phyloP scores from a whole-genome alignment of 2,113 vertebrate species.

The Corydoras maculifer region DNA sequence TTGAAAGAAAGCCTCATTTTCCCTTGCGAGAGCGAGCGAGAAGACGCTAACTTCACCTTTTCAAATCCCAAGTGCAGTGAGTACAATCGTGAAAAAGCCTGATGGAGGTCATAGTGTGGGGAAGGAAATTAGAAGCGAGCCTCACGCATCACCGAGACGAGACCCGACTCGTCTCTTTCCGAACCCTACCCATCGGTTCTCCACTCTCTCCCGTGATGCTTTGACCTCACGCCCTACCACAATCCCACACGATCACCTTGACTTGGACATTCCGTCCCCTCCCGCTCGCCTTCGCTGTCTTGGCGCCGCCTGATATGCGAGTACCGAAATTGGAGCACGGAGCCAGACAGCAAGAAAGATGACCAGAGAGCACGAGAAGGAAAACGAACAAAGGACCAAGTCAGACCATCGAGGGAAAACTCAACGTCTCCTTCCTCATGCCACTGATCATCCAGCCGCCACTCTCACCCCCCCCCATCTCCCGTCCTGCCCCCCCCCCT shows the following conservation, averaged over 20 bases:
- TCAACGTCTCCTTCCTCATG: constrained; percentile 28
- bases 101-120: constrained; percentile 45
- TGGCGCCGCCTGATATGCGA: no score
- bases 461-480: not conserved
- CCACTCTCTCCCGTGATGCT: constrained; percentile 1
- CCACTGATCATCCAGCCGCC: constrained; percentile 26
- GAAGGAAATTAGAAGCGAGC: constrained; percentile 49
- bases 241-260: no score
- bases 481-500: not conserved
- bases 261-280: no score
- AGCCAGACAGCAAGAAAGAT: no score
- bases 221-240: constrained; percentile 9
- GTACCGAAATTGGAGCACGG: no score
- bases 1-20: constrained; percentile 33
- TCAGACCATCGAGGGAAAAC: constrained; percentile 3
- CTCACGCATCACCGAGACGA: constrained; percentile 56
- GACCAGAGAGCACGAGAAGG: no score
- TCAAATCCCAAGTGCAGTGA: constrained; percentile 38
- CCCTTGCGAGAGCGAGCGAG: constrained; percentile 14
- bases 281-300: no score
- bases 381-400: no score
- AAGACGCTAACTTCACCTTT: constrained; percentile 36
- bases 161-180: constrained; percentile 54
- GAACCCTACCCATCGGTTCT: constrained; percentile 41
- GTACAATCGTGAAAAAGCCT: constrained; percentile 38